Evolutionary conservation across 2,888 invertebrate species (phyloP), one percentile per base, ranked within the genome.

Genomic region (Nemotelus pantherinus): DNA sequence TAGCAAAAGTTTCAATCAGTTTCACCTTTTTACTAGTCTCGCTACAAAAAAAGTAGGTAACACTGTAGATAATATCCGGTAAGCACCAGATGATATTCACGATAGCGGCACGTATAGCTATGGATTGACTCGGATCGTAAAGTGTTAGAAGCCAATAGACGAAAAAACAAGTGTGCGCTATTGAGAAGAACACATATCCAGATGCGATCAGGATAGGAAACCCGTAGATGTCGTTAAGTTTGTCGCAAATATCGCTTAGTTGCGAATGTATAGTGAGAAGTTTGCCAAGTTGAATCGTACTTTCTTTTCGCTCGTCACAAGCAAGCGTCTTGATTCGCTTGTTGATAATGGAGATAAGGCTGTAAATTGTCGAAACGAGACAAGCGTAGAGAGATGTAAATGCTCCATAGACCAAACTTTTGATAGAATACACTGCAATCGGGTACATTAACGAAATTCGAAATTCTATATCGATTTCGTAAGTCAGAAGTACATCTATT

Each of bases 241-340:
- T 55, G n/a, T 76, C 67, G 41, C 76, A 76, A 55, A 76, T 58
- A 6, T 76, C 67, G n/a, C 39, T 58, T 58, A 76, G 3, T 58
- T 76, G 65, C 47, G 76, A 53, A 48, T 76, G 76, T 45, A 68
- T 58, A 9, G n/a, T n/a, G n/a, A n/a, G n/a, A n/a, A n/a, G n/a
- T n/a, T n/a, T n/a, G n/a, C n/a, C n/a, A n/a, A n/a, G n/a, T n/a
- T n/a, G n/a, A n/a, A n/a, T n/a, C n/a, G n/a, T n/a, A n/a, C n/a
- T n/a, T n/a, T n/a, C n/a, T n/a, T n/a, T n/a, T n/a, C n/a, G n/a
- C n/a, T 76, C 76, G 39, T 10, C 41, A 48, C 10, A 65, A 43
- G 2, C 45, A 41, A 76, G 58, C 48, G 43, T 10, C 47, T 57
- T 44, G 6, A 76, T 68, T 10, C 48, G 7, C 7, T 76, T n/a